A percentile compares a stretch with the other conserved stretches of the same genome.
These are phyloP conservation scores for Capricornis sumatraensis DNA, from an alignment of 2,113 vertebrate genomes.

Conservation along the genomic window DNA sequence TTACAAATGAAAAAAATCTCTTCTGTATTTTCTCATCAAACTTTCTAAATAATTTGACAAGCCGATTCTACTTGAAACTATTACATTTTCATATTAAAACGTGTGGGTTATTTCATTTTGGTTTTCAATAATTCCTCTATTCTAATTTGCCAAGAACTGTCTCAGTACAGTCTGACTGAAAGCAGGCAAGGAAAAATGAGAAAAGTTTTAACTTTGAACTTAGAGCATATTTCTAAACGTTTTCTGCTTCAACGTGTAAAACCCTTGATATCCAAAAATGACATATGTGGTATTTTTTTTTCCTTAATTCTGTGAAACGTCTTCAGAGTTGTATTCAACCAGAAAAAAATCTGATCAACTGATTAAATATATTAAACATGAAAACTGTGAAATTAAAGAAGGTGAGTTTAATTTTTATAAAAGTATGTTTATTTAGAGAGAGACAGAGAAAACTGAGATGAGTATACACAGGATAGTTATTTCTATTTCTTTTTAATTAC, in stretches of 20 bases:
- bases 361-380: background rate
- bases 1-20: slow-evolving; percentile 37
- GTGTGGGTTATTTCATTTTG: background rate
- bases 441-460: background rate
- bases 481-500: background rate
- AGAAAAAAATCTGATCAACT: background rate
- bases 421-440: background rate
- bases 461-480: background rate
- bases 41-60: slow-evolving; percentile 20
- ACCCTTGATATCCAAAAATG: background rate
- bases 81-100: slow-evolving; percentile 20
- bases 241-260: slow-evolving; percentile 17
- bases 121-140: background rate
- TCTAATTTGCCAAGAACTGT: slow-evolving; percentile 8
- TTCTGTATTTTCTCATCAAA: background rate
- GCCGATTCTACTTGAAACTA: slow-evolving; percentile 26
- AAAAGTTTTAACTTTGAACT: background rate
- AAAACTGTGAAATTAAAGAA: slow-evolving; percentile 5
- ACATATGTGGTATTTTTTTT: background rate
- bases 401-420: background rate
- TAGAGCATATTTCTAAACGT: background rate
- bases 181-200: background rate
- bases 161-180: slow-evolving; percentile 12
- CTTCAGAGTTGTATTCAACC: background rate
- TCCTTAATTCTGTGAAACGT: slow-evolving; percentile 17